Base-by-base conservation (phyloP, 2,888 invertebrate genomes). In the Plagodis dolabraria region DNA sequence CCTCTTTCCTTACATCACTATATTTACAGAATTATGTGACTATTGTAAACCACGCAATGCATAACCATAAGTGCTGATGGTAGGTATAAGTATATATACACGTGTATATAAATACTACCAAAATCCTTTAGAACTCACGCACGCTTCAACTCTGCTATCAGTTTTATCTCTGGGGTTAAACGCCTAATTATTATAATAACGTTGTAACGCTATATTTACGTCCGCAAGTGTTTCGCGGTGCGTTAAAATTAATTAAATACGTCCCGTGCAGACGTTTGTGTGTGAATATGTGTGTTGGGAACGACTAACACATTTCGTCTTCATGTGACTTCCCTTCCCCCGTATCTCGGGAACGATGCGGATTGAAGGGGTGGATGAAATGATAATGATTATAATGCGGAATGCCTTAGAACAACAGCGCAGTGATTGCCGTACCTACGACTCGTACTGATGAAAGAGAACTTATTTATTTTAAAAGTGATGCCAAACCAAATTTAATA, bases 221-320 rank as follows among this genome's bases (percentile, higher is more conserved):
- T 62, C 66, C 67, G 64, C 68, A 69, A 72, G 70, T 71, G 68
- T 70, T 70, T 63, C 66, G 73, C 69, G 74, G 75, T 71, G 72
- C 76, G 77, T 80, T 77, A 76, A 82, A 85, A 83, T 85, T 86
- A 86, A 86, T 85, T 85, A 84, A 81, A 82, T 80, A 79, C 79
- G 82, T 81, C 82, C 68, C 80, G 63, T 69, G 68, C 82, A 85
- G 80, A 80, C 75, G 78, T 80, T 79, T 76, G 52, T 69, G 67
- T 70, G 70, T 70, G 67, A 67, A 70, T 74, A 72, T 73, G 73
- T 72, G 75, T 78, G 74, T 72, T 70, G 70, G 75, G 73, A 80
- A 78, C 74, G 75, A 80, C 80, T 83, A 80, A 80, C 80, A 81
- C 58, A 76, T 78, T 80, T 78, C 77, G 80, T 82, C 77, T 77